Evolutionary conservation across 2,888 invertebrate genomes (phyloP).

Genomic region (Pasiphila rectangulata): DNA sequence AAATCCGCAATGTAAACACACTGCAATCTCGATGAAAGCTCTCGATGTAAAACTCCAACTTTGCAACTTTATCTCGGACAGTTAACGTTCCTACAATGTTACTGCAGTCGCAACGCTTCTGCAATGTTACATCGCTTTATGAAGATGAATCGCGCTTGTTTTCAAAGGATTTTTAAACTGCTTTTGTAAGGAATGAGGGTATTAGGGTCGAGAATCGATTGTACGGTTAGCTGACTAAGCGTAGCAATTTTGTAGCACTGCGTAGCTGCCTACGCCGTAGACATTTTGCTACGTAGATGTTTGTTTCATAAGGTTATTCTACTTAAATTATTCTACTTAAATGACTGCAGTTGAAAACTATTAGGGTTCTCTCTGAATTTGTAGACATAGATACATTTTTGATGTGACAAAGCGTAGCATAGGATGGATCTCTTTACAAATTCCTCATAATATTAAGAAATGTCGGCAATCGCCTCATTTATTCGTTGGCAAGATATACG

Average conservation of each 20-base stretch:
- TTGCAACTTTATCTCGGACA: constrained; percentile 6
- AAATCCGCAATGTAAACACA: neutral
- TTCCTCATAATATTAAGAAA: no score
- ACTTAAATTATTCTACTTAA: no score
- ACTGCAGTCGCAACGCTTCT: neutral
- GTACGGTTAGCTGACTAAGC: neutral
- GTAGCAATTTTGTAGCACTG: neutral
- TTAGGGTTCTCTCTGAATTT: no score
- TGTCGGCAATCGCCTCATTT: no score
- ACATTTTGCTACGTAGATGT: neutral
- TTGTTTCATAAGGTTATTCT: no score
- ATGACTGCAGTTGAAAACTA: no score
- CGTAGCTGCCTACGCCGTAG: neutral
- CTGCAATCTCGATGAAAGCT: neutral
- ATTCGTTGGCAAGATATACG: no score
- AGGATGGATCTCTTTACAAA: no score
- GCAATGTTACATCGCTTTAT: constrained; percentile 8
- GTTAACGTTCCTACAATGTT: constrained; percentile 7
- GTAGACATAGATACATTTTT: no score
- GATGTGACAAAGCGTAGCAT: no score
- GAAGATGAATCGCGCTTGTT: constrained; percentile 10
- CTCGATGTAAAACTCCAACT: neutral
- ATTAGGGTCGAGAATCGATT: neutral
- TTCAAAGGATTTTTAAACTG: neutral
- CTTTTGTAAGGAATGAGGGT: neutral